Percentiles rank a stretch among this genome's conserved stretches.
These are phyloP conservation scores for Tipula vernalis DNA, from an alignment of 2,888 invertebrate species.

Conservation along the genomic window DNA sequence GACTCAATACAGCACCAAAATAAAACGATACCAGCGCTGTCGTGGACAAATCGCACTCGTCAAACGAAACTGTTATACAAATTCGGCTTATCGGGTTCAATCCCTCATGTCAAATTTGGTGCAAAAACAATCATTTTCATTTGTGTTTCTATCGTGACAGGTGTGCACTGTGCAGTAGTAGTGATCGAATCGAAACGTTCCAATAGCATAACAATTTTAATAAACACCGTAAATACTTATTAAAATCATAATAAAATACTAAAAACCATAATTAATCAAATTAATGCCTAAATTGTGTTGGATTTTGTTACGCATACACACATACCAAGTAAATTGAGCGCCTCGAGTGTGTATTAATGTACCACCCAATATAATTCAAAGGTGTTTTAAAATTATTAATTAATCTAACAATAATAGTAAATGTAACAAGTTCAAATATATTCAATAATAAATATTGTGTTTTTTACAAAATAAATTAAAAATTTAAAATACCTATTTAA, in stretches of 20 bases:
- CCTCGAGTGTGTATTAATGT: neutral
- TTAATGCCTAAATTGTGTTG: neutral
- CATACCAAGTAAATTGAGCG: neutral
- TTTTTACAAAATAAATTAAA: neutral
- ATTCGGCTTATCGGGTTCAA: neutral
- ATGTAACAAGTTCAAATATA: neutral
- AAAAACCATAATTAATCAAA: neutral
- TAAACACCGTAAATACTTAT: neutral
- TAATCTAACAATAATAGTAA: neutral
- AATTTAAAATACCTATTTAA: neutral
- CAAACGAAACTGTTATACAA: neutral
- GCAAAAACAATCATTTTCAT: neutral
- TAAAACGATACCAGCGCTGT: neutral
- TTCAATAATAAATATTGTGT: neutral
- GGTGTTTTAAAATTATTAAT: neutral
- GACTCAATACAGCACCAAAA: neutral
- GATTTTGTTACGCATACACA: slow-evolving; percentile 1
- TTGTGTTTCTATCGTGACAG: neutral
- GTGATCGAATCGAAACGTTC: neutral
- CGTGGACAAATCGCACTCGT: neutral
- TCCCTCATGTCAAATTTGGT: neutral
- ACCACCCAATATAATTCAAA: neutral
- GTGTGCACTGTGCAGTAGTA: neutral
- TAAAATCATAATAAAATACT: neutral
- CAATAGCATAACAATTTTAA: neutral